Base-by-base conservation (phyloP, 2,113 vertebrate species). In the Saguinus imperator region DNA sequence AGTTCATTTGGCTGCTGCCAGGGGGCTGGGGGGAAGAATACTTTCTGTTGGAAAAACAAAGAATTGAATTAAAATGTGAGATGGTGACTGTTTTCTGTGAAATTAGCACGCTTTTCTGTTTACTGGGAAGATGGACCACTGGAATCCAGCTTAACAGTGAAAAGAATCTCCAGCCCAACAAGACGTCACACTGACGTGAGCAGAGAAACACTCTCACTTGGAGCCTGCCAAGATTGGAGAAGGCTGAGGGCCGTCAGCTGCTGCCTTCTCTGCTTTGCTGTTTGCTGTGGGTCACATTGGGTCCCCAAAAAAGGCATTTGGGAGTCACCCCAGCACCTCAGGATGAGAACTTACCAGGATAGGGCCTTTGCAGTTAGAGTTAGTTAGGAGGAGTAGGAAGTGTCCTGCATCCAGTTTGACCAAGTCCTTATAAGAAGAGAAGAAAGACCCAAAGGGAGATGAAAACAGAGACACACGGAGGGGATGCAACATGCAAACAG, bases 401-500 rank as follows among this genome's bases (percentile, higher is more conserved):
- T 29, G 13, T 55, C 50, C 61, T 52, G 5, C 1, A 45, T 7
- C 76, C 77, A 20, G 13, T n/a, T 11, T 17, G 52, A 35, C 23
- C 9, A 1, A 2, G 23, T 43, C 68, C 61, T 45, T 27, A 1
- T 10, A 57, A 55, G 45, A 80, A 85, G 35, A 43, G n/a, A 70
- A 61, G 25, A 61, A n/a, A 37, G 10, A 27, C 58, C 43, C 23
- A 13, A 13, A 64, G 25, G n/a, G 27, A 45, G 43, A 27, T 77
- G 58, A 76, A 35, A 58, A 73, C 37, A 6, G 9, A 8, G 2
- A 25, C 79, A 23, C 27, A 10, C 1, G 9, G n/a, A 27, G 32
- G 20, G 66, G 18, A n/a, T 20, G 29, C 40, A 3, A 4, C 0
- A 11, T 8, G 18, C 13, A 6, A 0, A 3, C 21, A 75, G 93